These are phyloP conservation scores for Euclidia mi DNA, from an alignment of 2,888 invertebrate genomes.

Conservation along the genomic window DNA sequence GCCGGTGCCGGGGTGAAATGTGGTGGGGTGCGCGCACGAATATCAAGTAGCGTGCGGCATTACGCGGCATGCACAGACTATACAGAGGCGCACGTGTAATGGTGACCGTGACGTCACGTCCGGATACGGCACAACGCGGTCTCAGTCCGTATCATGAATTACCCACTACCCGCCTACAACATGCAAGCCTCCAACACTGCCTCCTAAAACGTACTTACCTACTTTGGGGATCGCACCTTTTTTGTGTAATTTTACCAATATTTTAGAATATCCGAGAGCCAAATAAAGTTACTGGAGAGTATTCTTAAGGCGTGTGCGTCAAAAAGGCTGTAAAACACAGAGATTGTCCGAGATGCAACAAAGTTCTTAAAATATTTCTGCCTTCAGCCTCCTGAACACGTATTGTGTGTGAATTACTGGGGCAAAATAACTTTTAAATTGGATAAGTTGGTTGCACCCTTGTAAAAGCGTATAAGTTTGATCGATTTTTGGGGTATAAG, in stretches of 20 bases:
- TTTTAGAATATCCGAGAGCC: background rate
- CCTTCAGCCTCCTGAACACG: too few relatives aligned
- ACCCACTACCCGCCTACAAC: slow-evolving; percentile 59
- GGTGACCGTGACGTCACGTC: slow-evolving; percentile 79
- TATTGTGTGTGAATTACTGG: too few relatives aligned
- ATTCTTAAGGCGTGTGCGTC: slow-evolving; percentile 14
- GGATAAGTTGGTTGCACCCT: too few relatives aligned
- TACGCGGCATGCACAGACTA: slow-evolving; percentile 47
- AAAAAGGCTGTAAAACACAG: slow-evolving; percentile 24
- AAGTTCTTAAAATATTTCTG: slow-evolving; percentile 41
- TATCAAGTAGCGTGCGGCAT: slow-evolving; percentile 76
- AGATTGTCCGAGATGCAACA: slow-evolving; percentile 10
- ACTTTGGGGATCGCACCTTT: slow-evolving; percentile 10
- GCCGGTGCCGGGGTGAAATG: slow-evolving; percentile 81
- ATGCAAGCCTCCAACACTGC: slow-evolving; percentile 56
- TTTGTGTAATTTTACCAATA: slow-evolving; percentile 3
- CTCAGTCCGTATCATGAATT: slow-evolving; percentile 69
- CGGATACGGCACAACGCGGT: slow-evolving; percentile 62
- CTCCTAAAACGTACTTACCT: slow-evolving; percentile 33
- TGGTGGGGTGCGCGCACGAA: slow-evolving; percentile 75
- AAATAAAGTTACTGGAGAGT: slow-evolving; percentile 11
- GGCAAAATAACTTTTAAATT: too few relatives aligned
- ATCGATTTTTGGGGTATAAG: too few relatives aligned
- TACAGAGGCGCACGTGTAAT: slow-evolving; percentile 66
- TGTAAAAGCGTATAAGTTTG: too few relatives aligned